Evolutionary conservation across 2,113 vertebrate species (phyloP).

Genomic region (Plotosus lineatus): DNA sequence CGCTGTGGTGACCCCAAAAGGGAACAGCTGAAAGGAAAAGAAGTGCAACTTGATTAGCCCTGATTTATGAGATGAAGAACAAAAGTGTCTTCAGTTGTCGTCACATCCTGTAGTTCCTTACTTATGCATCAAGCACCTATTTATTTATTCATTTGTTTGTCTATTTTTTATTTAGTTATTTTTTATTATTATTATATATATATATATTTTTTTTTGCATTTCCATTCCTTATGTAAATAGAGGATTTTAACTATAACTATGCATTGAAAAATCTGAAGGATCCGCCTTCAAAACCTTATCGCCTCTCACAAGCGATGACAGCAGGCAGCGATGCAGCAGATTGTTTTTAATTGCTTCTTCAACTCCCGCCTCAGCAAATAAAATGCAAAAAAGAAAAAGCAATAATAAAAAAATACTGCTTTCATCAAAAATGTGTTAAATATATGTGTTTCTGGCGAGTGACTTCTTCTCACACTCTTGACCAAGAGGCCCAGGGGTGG

Average conservation of each 20-base stretch:
- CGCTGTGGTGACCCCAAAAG: too few species aligned
- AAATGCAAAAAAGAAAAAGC: neutral
- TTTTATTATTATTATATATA: neutral
- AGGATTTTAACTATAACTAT: neutral
- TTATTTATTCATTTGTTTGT: neutral
- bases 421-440: conserved; percentile 15
- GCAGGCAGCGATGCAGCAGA: neutral
- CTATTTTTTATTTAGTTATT: neutral
- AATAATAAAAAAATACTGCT: neutral
- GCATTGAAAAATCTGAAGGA: neutral
- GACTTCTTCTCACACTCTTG: conserved; percentile 17
- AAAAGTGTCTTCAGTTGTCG: neutral
- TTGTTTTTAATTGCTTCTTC: conserved; percentile 28
- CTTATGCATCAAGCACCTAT: neutral
- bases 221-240: neutral
- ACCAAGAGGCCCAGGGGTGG: conserved; percentile 19
- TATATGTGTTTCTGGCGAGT: conserved; percentile 10
- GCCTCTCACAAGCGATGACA: neutral
- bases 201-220: neutral
- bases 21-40: too few species aligned
- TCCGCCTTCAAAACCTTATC: conserved; percentile 16
- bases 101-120: neutral
- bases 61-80: too few species aligned
- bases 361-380: neutral
- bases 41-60: neutral